Base-by-base conservation (phyloP, 2,113 vertebrate species). In the Syngnathus scovelli region DNA sequence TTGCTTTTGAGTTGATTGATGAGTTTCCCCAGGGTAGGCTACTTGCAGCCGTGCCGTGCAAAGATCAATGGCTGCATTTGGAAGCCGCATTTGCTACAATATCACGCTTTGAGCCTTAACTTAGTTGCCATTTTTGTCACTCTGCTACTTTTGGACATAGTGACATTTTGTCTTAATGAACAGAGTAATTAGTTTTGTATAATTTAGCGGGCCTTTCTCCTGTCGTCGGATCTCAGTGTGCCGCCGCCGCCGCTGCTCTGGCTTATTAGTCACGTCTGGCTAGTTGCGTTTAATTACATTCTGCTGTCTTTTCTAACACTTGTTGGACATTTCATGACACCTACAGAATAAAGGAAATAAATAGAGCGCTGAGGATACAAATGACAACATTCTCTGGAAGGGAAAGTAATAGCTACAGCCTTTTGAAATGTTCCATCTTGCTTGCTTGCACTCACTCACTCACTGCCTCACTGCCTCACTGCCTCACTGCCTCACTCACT, bases 11-110 rank as follows among this genome's bases (percentile, higher is more conserved):
- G 12, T 41, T 54, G 59, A 68, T 58, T 55, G 67, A 77, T 78
- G 69, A 37, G 66, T 76, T 67, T 75, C 81, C 83, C 78, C 54
- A 12, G 78, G 77, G 81, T 49, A 49, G 67, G 73, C 46, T 60
- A 66, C 59, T 70, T 67, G 60, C 61, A 11, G n/a, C 44, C 36
- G 54, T n/a, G 7, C 61, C 27, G 27, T 27, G 23, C 23, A 4
- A 27, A 66, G 72, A 85, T 84, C 83, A 78, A 83, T 78, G 70
- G 66, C 0, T 6, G 78, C 72, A 83, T 84, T 81, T 83, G 75
- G 78, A 77, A 71, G 71, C 67, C 66, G 58, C 61, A 71, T 75
- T 79, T 65, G 66, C 74, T 75, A 61, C 56, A 76, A 81, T 41
- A 44, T 44, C 12, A 44, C 43, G 4, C 43, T 44, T 13, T 44